Evolutionary conservation across 2,113 vertebrate species (phyloP).

Genomic region (Amblyornis subalaris): DNA sequence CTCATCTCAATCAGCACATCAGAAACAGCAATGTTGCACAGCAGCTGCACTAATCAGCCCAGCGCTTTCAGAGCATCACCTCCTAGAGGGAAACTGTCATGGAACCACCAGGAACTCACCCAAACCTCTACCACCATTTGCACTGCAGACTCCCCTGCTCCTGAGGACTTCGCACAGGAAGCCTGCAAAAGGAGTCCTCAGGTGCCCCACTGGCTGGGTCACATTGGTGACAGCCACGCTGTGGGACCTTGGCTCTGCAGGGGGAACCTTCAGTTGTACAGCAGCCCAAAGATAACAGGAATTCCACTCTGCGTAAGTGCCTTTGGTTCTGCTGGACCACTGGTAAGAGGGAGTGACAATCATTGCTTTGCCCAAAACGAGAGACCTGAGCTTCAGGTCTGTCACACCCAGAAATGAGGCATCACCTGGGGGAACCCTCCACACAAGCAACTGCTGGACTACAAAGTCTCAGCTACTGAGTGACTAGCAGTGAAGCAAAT

Average conservation of each 20-base stretch:
- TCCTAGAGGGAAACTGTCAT: neutral
- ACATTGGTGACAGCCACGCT: rapidly evolving
- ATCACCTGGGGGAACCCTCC: neutral
- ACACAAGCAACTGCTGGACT: neutral
- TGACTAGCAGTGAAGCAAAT: neutral
- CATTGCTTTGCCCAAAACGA: neutral
- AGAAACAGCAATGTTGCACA: neutral
- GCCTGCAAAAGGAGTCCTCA: rapidly evolving
- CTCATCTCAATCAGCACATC: neutral
- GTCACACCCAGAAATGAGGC: neutral
- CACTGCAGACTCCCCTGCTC: neutral
- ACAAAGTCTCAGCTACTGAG: neutral
- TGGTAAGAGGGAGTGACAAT: neutral
- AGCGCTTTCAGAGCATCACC: neutral
- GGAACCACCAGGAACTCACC: neutral
- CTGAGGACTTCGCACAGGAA: neutral
- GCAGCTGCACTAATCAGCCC: neutral
- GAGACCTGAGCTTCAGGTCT: neutral
- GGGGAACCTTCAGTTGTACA: neutral
- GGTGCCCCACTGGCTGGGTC: neutral
- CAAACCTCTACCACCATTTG: neutral
- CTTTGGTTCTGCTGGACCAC: neutral
- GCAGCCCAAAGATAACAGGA: neutral
- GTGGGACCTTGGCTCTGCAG: neutral
- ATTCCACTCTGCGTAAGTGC: neutral